Evolutionary conservation across 2,797 vertebrate species (phyloP).

Genomic region (Hemitrygon akajei): DNA sequence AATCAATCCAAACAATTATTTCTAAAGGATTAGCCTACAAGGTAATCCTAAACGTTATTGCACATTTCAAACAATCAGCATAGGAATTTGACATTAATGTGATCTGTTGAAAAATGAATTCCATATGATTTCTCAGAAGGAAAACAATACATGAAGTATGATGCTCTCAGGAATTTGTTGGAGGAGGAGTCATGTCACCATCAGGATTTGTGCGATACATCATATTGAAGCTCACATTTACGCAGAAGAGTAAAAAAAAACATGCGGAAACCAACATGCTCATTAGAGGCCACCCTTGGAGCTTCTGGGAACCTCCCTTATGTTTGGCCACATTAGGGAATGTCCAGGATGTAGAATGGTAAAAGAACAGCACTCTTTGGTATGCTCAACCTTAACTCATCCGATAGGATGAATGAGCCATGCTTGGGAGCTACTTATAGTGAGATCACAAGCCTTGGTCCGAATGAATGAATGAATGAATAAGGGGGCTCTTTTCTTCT

Average conservation of each 20-base stretch:
- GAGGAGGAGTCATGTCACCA: background rate
- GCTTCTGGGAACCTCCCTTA: background rate
- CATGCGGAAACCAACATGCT: background rate
- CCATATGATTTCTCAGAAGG: conserved; percentile 13
- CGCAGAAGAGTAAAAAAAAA: background rate
- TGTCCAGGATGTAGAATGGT: background rate
- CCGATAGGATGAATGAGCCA: background rate
- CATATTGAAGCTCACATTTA: background rate
- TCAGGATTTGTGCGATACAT: conserved; percentile 1
- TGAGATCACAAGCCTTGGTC: no score
- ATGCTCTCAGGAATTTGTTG: background rate
- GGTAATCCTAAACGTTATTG: conserved; percentile 24
- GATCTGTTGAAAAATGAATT: conserved; percentile 22
- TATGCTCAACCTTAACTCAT: background rate
- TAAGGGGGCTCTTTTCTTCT: no score
- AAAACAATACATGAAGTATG: background rate
- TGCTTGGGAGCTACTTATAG: background rate
- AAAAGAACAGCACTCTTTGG: background rate
- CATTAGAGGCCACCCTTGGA: background rate
- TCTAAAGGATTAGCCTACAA: background rate
- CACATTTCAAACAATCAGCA: background rate
- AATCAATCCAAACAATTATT: conserved; percentile 13
- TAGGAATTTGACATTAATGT: background rate
- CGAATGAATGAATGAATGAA: background rate
- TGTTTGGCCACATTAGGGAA: background rate